phyloP scores from a whole-genome alignment of 2,888 invertebrate species.

The Phrixothrix hirtus region DNA sequence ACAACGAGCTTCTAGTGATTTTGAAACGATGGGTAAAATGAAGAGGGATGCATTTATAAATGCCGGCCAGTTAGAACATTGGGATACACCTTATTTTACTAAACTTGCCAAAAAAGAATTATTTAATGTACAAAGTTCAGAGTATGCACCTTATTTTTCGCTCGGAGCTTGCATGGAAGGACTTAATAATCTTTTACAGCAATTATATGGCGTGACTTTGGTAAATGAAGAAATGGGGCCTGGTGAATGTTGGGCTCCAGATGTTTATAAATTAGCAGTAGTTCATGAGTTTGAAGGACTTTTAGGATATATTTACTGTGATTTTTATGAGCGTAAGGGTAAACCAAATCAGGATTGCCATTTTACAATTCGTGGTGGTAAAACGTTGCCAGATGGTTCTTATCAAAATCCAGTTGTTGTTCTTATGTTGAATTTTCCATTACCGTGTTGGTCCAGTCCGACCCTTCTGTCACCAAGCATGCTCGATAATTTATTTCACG shows the following conservation, averaged over 20 bases:
- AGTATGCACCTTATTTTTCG: slow-evolving; percentile 85
- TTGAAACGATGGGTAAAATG: slow-evolving; percentile 73
- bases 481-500: slow-evolving; percentile 97
- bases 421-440: slow-evolving; percentile 84
- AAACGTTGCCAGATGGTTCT: slow-evolving; percentile 71
- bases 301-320: slow-evolving; percentile 92
- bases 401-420: slow-evolving; percentile 94
- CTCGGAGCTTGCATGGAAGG: slow-evolving; percentile 97
- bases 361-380: slow-evolving; percentile 96
- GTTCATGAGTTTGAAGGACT: slow-evolving; percentile 78
- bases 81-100: slow-evolving; percentile 90
- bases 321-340: slow-evolving; percentile 88
- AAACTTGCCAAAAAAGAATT: slow-evolving; percentile 73
- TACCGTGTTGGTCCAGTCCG: slow-evolving; percentile 74
- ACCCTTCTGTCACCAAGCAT: slow-evolving; percentile 80
- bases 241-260: slow-evolving; percentile 72
- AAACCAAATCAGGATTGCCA: slow-evolving; percentile 98
- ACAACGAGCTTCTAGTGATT: slow-evolving; percentile 74
- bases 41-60: slow-evolving; percentile 59
- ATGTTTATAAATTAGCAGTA: slow-evolving; percentile 92
- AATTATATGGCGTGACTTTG: slow-evolving; percentile 80
- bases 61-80: slow-evolving; percentile 60
- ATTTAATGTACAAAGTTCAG: slow-evolving; percentile 69
- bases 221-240: slow-evolving; percentile 71
- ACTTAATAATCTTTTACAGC: slow-evolving; percentile 82